phyloP scores from a whole-genome alignment of 2,113 vertebrate species.

The Melanocharis versteri region DNA sequence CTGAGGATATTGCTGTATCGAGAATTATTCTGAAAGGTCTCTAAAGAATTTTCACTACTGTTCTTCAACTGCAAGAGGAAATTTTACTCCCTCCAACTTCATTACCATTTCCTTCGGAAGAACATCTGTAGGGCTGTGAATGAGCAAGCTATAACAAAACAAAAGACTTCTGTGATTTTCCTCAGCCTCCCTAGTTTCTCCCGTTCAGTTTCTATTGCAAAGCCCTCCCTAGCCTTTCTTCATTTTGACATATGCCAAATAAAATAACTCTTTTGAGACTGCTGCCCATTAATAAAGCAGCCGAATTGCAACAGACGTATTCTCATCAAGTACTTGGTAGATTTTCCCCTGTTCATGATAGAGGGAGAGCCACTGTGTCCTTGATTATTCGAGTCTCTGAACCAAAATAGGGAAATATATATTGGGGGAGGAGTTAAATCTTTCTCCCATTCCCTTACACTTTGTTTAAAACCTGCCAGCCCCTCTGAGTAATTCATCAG shows the following conservation, averaged over 20 bases:
- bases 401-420: background rate
- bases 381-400: background rate
- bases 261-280: background rate
- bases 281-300: background rate
- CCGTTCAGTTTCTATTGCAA: background rate
- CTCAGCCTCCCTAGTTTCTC: background rate
- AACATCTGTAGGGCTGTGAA: constrained; percentile 35
- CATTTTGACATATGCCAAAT: constrained; percentile 27
- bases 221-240: constrained; percentile 61
- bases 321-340: background rate
- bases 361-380: background rate
- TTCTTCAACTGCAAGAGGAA: constrained; percentile 48
- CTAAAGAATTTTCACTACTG: constrained; percentile 20
- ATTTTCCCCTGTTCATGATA: background rate
- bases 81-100: constrained; percentile 31
- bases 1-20: background rate
- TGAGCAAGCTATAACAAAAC: background rate
- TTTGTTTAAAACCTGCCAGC: constrained; percentile 33
- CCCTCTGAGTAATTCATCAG: background rate
- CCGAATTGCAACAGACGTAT: background rate
- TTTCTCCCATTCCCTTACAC: constrained; percentile 15
- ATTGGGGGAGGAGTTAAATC: constrained; percentile 15
- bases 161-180: background rate
- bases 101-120: constrained; percentile 5
- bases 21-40: constrained; percentile 1